Evolutionary conservation across 2,888 invertebrate species (phyloP), one percentile per base, ranked within the genome.

Genomic region (Sarcophaga caerulescens): DNA sequence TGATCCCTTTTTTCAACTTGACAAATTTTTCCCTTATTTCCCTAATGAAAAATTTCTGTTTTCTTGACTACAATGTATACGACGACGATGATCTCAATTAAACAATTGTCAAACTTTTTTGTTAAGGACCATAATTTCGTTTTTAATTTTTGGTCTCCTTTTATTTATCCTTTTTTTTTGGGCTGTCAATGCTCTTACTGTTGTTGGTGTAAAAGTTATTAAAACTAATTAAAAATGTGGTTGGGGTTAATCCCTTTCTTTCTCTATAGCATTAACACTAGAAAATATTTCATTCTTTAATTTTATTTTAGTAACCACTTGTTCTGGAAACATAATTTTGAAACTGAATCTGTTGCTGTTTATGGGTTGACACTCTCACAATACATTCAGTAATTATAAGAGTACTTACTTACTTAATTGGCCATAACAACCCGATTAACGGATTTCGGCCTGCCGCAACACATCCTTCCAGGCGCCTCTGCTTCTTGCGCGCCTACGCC

Each of bases 151-250:
- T 8, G 19, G 14, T 11, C n/a, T 19, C 19, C n/a, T 57, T 66
- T 17, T 44, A 47, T 19, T 45, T 45, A 66, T 5, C 44, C 19
- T 10, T 11, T 66, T 66, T 3, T n/a, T 19, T 73, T 21, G 25
- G 21, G 11, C 25, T 60, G 17, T 3, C 11, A 17, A 25, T 59
- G 57, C 52, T 21, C 10, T 14, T 63, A 21, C 23, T 62, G 17
- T 21, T 65, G 57, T 35, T 35, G 45, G 17, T 35, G 69, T 62
- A 62, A 77, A 73, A 23, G 62, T 73, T 81, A 78, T 35, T 78
- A 65, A 77, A 85, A 63, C 74, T 81, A 81, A 81, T 85, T 85
- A 81, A 85, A 66, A 69, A 44, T 62, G 63, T 81, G 59, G 57
- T 69, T 81, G 47, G 47, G 57, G 2, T 78, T 63, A 59, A 57